phyloP scores from a whole-genome alignment of 2,888 invertebrate species.

The Melikaiella ostensackeni region DNA sequence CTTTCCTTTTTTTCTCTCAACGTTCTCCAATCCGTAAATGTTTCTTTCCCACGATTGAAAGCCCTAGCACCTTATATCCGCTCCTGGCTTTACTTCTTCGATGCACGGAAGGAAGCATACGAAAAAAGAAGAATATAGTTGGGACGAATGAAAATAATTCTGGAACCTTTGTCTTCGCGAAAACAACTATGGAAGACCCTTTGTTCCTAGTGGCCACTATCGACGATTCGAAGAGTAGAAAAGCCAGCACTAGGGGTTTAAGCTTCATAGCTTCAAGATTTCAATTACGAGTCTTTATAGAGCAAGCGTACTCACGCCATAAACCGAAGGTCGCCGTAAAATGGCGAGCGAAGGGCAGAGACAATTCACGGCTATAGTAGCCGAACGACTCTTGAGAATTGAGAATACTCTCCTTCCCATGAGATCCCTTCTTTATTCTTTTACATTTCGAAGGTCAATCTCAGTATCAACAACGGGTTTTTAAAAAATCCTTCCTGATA shows the following conservation, averaged over 20 bases:
- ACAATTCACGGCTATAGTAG: slow-evolving; percentile 31
- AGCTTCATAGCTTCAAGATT: slow-evolving; percentile 20
- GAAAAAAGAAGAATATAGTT: not conserved
- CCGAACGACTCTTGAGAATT: slow-evolving; percentile 35
- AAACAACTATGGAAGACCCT: not conserved
- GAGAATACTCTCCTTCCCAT: slow-evolving; percentile 23
- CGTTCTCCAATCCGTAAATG: slow-evolving; percentile 31
- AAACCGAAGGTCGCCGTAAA: slow-evolving; percentile 29
- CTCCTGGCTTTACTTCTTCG: slow-evolving; percentile 13
- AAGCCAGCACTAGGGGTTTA: not conserved
- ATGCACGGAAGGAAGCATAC: slow-evolving; percentile 4
- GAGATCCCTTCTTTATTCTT: slow-evolving; percentile 14
- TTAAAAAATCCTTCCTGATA: not conserved
- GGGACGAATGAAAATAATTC: not conserved
- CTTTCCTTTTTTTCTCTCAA: not conserved
- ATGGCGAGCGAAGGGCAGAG: slow-evolving; percentile 32
- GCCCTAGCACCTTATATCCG: slow-evolving; percentile 2
- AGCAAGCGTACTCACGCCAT: not conserved
- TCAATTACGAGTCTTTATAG: slow-evolving; percentile 33
- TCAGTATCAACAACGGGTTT: not conserved
- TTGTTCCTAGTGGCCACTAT: not conserved
- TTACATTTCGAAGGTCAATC: slow-evolving; percentile 11
- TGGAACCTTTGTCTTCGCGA: slow-evolving; percentile 11
- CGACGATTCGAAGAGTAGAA: not conserved
- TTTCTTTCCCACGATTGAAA: slow-evolving; percentile 39